Evolutionary conservation across 2,113 vertebrate species (phyloP).

Genomic region (Lamprologus ornatipinnis): DNA sequence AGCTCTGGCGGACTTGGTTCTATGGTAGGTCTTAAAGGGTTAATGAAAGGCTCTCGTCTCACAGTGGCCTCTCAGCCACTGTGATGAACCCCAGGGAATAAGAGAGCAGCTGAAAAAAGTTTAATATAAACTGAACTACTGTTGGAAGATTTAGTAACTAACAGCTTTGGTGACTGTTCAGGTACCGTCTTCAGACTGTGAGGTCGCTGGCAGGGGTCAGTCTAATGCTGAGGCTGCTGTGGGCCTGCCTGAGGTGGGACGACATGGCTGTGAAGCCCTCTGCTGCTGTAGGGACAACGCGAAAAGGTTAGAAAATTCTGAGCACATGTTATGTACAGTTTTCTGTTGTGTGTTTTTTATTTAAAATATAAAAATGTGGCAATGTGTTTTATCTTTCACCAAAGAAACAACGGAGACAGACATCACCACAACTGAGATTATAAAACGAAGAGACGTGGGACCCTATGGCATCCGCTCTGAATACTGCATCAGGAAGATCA

Average conservation of each 20-base stretch:
- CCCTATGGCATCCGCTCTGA: conserved; percentile 94
- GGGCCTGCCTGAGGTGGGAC: conserved; percentile 95
- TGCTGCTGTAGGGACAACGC: conserved; percentile 82
- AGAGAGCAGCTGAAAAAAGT: background rate
- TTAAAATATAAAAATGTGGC: background rate
- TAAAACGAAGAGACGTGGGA: conserved; percentile 90
- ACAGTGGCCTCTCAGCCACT: background rate
- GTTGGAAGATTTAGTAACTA: background rate
- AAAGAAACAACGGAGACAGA: conserved; percentile 95
- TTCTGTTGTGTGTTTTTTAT: background rate
- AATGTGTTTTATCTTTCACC: background rate
- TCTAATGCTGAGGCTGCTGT: conserved; percentile 91
- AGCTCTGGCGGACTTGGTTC: too few species aligned
- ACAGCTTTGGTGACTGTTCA: background rate
- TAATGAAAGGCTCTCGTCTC: background rate
- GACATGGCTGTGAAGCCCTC: conserved; percentile 97
- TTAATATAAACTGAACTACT: background rate
- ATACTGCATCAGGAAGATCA: conserved; percentile 97
- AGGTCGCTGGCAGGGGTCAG: conserved; percentile 93
- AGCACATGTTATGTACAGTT: background rate
- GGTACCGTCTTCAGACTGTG: conserved; percentile 88
- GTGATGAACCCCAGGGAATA: background rate
- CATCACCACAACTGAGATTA: conserved; percentile 96
- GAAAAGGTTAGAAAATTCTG: conserved; percentile 79
- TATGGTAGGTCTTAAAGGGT: too few species aligned